A percentile compares a stretch with the other conserved stretches of the same genome.
Conservation (phyloP, 1,140 invertebrate genomes). For the Penaeus vannamei region DNA sequence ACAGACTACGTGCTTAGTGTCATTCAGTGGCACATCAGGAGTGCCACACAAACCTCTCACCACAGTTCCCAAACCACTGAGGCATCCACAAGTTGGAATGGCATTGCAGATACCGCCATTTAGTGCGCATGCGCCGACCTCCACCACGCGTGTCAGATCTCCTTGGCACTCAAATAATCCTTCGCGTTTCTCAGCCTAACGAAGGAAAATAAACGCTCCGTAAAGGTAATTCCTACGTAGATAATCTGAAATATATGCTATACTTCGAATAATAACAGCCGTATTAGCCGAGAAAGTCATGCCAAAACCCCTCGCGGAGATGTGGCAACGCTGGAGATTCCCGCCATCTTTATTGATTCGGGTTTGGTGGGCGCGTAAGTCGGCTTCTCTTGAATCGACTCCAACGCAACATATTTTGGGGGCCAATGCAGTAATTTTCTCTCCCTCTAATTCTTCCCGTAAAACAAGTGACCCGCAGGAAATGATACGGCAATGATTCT, state of each 20-base stretch:
- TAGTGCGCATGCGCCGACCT: slow-evolving; percentile 53
- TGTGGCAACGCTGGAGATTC: slow-evolving; percentile 53
- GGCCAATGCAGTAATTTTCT: neutral
- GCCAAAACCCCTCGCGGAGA: neutral
- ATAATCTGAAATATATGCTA: neutral
- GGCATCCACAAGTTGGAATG: slow-evolving; percentile 65
- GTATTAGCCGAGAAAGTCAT: neutral
- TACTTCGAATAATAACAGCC: neutral
- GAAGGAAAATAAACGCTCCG: too few relatives aligned
- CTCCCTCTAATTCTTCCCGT: neutral
- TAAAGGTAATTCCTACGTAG: too few relatives aligned
- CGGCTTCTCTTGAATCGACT: slow-evolving; percentile 48
- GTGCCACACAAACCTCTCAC: slow-evolving; percentile 30
- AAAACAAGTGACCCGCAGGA: too few relatives aligned
- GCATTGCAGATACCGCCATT: slow-evolving; percentile 56
- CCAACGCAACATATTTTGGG: neutral
- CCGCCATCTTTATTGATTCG: slow-evolving; percentile 65
- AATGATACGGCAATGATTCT: too few relatives aligned
- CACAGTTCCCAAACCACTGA: slow-evolving; percentile 55
- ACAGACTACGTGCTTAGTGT: neutral
- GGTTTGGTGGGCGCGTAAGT: slow-evolving; percentile 58
- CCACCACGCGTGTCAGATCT: slow-evolving; percentile 46
- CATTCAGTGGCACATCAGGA: slow-evolving; percentile 3
- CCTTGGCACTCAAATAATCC: neutral
- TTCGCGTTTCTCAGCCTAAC: too few relatives aligned